Conservation (phyloP, 2,888 invertebrate genomes). For the Sesia apiformis region DNA sequence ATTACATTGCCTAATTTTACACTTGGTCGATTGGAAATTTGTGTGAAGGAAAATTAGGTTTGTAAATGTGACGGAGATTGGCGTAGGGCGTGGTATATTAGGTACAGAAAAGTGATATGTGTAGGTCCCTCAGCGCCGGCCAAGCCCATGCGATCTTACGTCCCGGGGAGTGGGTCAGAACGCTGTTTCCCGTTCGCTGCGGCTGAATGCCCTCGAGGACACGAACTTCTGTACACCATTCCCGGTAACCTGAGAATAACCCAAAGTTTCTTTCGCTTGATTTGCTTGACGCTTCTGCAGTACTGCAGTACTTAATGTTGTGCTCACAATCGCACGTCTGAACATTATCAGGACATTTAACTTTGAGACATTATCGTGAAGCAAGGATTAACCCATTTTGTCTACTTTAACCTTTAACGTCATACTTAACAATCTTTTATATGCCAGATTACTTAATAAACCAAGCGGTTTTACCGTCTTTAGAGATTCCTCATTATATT, state of each 20-base stretch:
- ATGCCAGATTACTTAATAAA: no score
- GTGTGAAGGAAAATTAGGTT: no score
- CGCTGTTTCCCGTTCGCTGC: constrained; percentile 51
- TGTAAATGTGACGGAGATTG: no score
- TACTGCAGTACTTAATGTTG: neutral
- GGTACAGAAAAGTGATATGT: constrained; percentile 25
- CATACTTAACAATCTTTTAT: no score
- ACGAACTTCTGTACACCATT: constrained; percentile 58
- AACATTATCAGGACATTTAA: neutral
- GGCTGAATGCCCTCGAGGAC: constrained; percentile 42
- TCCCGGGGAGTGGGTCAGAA: constrained; percentile 51
- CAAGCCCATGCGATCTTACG: constrained; percentile 55
- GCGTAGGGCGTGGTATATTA: constrained; percentile 1
- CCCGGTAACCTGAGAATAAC: constrained; percentile 45
- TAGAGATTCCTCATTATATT: no score
- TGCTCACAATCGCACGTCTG: neutral
- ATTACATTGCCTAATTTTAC: no score
- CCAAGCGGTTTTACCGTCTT: no score
- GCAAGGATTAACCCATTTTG: no score
- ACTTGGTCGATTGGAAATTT: no score
- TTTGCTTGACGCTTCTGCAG: constrained; percentile 6
- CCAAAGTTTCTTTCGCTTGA: constrained; percentile 34
- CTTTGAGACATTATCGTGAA: no score
- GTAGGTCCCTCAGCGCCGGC: constrained; percentile 49
- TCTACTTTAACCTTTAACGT: no score